Evolutionary conservation across 1,140 invertebrate species (phyloP).

Genomic region (Cotesia glomerata): DNA sequence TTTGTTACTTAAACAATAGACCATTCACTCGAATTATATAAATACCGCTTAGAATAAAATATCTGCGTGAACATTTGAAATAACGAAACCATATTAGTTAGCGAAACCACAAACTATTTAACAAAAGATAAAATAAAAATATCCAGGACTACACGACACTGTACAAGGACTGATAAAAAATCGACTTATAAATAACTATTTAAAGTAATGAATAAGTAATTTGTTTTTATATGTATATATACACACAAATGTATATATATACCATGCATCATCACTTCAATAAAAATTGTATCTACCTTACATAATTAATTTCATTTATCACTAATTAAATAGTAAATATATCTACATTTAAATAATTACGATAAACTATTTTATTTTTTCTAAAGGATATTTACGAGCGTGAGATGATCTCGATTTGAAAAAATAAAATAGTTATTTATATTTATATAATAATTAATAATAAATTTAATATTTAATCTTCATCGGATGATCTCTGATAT

Average conservation of each 20-base stretch:
- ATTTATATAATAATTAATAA: constrained; percentile 15
- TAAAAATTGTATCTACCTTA: constrained; percentile 25
- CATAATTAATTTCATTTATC: neutral
- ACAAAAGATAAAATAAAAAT: neutral
- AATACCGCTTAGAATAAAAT: too few relatives aligned
- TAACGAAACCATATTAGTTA: neutral
- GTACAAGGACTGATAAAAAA: neutral
- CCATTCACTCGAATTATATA: neutral
- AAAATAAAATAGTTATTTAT: constrained; percentile 17
- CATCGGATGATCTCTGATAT: constrained; percentile 70
- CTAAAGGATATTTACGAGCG: constrained; percentile 33
- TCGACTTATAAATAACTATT: constrained; percentile 24
- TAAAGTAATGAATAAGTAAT: neutral
- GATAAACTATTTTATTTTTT: constrained; percentile 51
- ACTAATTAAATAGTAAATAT: neutral
- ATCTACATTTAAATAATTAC: constrained; percentile 16
- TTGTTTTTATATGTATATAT: neutral
- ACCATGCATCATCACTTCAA: neutral
- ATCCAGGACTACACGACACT: neutral
- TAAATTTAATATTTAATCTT: constrained; percentile 55
- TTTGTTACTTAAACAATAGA: constrained; percentile 4
- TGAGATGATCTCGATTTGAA: constrained; percentile 6
- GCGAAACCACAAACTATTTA: neutral
- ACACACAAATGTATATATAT: neutral
- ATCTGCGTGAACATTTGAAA: too few relatives aligned